Evolutionary conservation across 2,113 vertebrate genomes (phyloP).

Genomic region (Mionectes macconnelli): DNA sequence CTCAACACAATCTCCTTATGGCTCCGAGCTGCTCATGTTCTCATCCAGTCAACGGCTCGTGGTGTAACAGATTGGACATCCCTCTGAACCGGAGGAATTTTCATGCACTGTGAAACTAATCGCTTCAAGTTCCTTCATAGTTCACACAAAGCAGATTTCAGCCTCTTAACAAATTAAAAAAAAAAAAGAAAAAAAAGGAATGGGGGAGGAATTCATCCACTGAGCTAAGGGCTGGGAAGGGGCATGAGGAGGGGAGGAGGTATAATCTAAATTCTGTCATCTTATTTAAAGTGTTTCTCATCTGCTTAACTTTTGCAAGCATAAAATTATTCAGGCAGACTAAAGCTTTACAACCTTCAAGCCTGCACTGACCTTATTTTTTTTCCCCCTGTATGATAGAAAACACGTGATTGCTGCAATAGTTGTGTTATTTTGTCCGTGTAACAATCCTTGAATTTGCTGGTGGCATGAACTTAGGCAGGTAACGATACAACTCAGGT

Average conservation of each 20-base stretch:
- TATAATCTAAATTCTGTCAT: slow-evolving; percentile 73
- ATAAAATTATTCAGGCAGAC: slow-evolving; percentile 72
- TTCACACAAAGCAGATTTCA: slow-evolving; percentile 85
- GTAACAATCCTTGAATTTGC: slow-evolving; percentile 1
- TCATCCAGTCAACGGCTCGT: slow-evolving; percentile 77
- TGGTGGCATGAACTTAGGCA: neutral
- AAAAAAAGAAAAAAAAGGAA: neutral
- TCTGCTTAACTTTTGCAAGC: slow-evolving; percentile 76
- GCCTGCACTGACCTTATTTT: slow-evolving; percentile 64
- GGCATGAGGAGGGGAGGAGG: neutral
- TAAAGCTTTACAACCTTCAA: slow-evolving; percentile 69
- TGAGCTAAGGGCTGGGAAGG: slow-evolving; percentile 51
- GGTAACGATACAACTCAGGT: neutral
- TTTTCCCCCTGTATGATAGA: neutral
- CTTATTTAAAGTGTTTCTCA: slow-evolving; percentile 75
- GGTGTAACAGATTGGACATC: slow-evolving; percentile 81
- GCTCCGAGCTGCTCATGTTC: slow-evolving; percentile 82
- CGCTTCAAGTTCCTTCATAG: slow-evolving; percentile 84
- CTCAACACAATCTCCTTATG: slow-evolving; percentile 90
- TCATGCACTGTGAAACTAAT: slow-evolving; percentile 86
- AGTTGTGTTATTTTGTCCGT: slow-evolving; percentile 36
- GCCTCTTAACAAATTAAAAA: slow-evolving; percentile 79
- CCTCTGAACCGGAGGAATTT: slow-evolving; percentile 83
- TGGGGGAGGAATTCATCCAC: slow-evolving; percentile 38
- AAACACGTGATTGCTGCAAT: slow-evolving; percentile 59